Conservation (phyloP, 2,888 invertebrate genomes). For the Poecilus cupreus region DNA sequence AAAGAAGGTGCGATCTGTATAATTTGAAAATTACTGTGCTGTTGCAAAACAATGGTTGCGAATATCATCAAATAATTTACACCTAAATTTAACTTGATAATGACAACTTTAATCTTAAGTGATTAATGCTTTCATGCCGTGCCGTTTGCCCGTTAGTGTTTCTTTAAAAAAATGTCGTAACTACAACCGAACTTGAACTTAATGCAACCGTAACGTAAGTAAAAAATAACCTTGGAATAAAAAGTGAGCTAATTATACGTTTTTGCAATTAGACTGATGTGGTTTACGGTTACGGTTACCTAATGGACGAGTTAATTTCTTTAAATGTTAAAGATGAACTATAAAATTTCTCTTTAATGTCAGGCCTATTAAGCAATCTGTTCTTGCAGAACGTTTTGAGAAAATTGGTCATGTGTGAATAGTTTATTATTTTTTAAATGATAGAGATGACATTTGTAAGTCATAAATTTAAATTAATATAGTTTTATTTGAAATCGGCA, state of each 20-base stretch:
- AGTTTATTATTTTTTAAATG: neutral
- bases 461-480: too few species aligned
- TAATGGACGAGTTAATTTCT: constrained; percentile 1
- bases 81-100: neutral
- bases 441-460: neutral
- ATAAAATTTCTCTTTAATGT: constrained; percentile 22
- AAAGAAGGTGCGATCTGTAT: neutral
- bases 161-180: neutral
- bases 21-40: neutral
- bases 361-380: neutral
- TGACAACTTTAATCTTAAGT: neutral
- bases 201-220: neutral
- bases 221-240: constrained; percentile 21
- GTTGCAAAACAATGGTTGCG: neutral
- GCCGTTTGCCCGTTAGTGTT: neutral
- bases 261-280: constrained; percentile 17
- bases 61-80: neutral
- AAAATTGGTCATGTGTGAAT: neutral
- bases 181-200: constrained; percentile 39
- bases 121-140: neutral
- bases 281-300: constrained; percentile 6
- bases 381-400: neutral
- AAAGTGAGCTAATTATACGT: constrained; percentile 19
- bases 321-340: constrained; percentile 12
- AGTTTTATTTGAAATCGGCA: too few species aligned